A percentile compares a stretch with the other conserved stretches of the same genome.
These are phyloP conservation scores for Enteromius anoplus DNA, from an alignment of 2,797 vertebrate genomes.

Conservation along the genomic window DNA sequence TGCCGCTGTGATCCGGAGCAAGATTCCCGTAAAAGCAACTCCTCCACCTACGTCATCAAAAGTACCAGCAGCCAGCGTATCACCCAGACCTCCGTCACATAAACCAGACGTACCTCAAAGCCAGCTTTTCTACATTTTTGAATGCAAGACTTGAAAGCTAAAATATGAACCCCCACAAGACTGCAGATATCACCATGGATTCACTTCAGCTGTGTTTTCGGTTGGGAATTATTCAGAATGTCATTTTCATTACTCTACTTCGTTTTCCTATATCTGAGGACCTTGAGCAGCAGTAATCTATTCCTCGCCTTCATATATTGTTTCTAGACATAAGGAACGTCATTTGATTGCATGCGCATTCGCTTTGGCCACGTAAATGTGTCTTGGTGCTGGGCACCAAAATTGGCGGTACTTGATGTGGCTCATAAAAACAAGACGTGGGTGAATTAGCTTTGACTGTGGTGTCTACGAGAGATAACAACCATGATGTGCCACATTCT, in stretches of 20 bases:
- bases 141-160: neutral
- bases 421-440: neutral
- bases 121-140: neutral
- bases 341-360: neutral
- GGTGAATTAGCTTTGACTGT: neutral
- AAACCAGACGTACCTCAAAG: slow-evolving; percentile 36
- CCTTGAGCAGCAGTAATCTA: no score
- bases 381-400: slow-evolving; percentile 1
- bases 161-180: slow-evolving; percentile 15
- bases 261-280: slow-evolving; percentile 26
- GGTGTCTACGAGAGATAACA: neutral
- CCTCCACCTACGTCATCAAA: slow-evolving; percentile 87
- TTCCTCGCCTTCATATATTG: neutral
- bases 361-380: neutral
- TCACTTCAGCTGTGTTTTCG: neutral
- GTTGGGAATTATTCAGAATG: slow-evolving; percentile 15
- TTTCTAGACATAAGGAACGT: slow-evolving; percentile 1
- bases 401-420: neutral
- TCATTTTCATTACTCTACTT: slow-evolving; percentile 8
- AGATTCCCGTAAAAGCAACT: slow-evolving; percentile 90
- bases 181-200: slow-evolving; percentile 16
- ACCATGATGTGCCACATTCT: neutral
- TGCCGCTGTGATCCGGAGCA: slow-evolving; percentile 82
- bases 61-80: slow-evolving; percentile 87
- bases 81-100: slow-evolving; percentile 78